These are phyloP conservation scores for Microctenopoma lineatum DNA, from an alignment of 2,797 vertebrate genomes.

Conservation along the genomic window DNA sequence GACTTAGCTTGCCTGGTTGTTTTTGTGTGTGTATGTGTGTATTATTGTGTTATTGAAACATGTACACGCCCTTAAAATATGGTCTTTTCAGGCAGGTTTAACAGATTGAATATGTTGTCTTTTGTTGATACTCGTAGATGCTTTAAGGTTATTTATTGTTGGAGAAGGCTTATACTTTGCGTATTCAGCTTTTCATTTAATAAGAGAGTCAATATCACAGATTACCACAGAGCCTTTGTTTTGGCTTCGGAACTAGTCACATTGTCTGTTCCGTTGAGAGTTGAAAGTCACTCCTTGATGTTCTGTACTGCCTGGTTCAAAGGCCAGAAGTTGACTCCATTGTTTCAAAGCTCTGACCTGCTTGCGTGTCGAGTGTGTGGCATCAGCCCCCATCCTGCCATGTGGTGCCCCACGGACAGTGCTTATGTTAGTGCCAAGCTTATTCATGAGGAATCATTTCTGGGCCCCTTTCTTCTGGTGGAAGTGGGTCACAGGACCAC, in stretches of 20 bases:
- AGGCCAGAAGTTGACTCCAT: slow-evolving; percentile 57
- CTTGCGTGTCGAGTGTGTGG: slow-evolving; percentile 40
- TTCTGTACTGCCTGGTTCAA: slow-evolving; percentile 37
- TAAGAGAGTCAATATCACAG: slow-evolving; percentile 20
- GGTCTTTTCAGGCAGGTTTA: neutral
- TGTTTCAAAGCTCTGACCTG: slow-evolving; percentile 61
- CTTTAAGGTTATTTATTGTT: neutral
- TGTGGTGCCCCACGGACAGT: slow-evolving; percentile 61
- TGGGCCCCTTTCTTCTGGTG: slow-evolving; percentile 53
- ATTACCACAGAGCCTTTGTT: slow-evolving; percentile 25
- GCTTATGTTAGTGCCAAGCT: slow-evolving; percentile 55
- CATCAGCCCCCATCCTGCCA: slow-evolving; percentile 53
- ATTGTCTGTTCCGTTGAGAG: slow-evolving; percentile 39
- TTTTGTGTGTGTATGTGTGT: neutral
- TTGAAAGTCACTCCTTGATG: slow-evolving; percentile 56
- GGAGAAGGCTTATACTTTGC: slow-evolving; percentile 11
- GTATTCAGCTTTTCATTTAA: slow-evolving; percentile 4
- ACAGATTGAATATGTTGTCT: neutral
- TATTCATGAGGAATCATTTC: slow-evolving; percentile 26
- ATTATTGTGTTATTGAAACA: neutral
- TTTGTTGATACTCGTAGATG: slow-evolving; percentile 1
- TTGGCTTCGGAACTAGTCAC: slow-evolving; percentile 19
- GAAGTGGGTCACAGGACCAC: slow-evolving; percentile 57
- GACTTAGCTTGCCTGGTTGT: neutral
- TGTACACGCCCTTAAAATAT: slow-evolving; percentile 17